phyloP scores from a whole-genome alignment of 2,797 vertebrate species.

The Gallinago stenura region DNA sequence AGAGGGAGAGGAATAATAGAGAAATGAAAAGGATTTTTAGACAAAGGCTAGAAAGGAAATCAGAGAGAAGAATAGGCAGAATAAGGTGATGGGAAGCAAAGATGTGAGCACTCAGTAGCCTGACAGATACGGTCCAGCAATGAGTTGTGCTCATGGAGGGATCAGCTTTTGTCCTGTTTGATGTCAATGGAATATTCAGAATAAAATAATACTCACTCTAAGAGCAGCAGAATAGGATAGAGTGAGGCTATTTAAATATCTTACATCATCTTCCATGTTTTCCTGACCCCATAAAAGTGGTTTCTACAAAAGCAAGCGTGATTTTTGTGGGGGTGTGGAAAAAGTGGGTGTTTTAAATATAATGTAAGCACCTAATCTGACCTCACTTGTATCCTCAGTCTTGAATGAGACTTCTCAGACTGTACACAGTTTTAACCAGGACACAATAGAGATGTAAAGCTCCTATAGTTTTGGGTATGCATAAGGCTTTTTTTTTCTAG shows the following conservation, averaged over 20 bases:
- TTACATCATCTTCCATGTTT: not conserved
- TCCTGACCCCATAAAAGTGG: not conserved
- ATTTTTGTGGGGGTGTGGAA: not conserved
- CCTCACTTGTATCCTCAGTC: not conserved
- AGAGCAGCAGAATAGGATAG: not conserved
- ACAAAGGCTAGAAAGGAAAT: constrained; percentile 27
- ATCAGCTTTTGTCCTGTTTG: constrained; percentile 13
- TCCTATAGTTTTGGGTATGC: not conserved
- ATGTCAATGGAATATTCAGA: constrained; percentile 9
- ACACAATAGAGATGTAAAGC: not conserved
- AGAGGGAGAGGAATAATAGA: not conserved
- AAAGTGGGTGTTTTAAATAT: not conserved
- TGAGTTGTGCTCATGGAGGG: not conserved
- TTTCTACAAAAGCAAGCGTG: not conserved
- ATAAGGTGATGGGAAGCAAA: constrained; percentile 11
- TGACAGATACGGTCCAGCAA: not conserved
- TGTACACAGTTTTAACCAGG: not conserved
- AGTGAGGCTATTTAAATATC: not conserved
- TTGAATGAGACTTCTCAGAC: not conserved
- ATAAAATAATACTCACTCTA: not conserved
- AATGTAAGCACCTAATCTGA: not conserved
- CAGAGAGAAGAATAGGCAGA: constrained; percentile 11
- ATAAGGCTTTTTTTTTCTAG: not conserved
- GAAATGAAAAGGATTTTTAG: constrained; percentile 34
- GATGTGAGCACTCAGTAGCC: not conserved